Base-by-base conservation (phyloP, 2,113 vertebrate genomes). In the Neomonachus schauinslandi region DNA sequence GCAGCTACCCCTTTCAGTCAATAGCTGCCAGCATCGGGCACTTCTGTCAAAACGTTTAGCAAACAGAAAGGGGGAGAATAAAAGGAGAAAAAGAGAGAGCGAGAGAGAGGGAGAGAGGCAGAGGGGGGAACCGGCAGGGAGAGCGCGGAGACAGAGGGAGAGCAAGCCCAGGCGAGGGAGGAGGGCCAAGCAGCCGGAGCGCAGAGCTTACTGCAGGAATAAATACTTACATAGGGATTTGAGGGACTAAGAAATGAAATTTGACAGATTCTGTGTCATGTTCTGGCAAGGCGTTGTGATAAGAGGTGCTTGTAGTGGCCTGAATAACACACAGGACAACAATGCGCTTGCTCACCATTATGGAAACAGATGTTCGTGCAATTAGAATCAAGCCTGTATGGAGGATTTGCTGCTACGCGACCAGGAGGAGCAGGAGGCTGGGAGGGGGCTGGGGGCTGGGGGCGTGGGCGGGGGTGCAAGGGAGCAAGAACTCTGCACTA, bases 11-110 rank as follows among this genome's bases (percentile, higher is more conserved):
- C 99, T 99, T 99, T 99, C 99, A 99, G 99, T 99, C 99, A 99
- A 99, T 99, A 99, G 99, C 99, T 99, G 99, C 99, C 99, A 99
- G 99, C 99, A 99, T 99, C 99, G 99, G 99, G 99, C 99, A 99
- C 99, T 99, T 99, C 99, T 99, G 99, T 99, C 99, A 99, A 99
- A 99, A 99, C 99, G 99, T 99, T 99, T 99, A 99, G 99, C 99
- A 99, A 99, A 99, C 99, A 99, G 98, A 99, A 99, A 99, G 98
- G 98, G 99, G 98, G 98, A 99, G 99, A 99, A 99, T 99, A 99
- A 99, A 99, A 99, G 99, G 98, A 99, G 98, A 98, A 98, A 98
- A 97, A 98, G 98, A 98, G 98, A 98, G 98, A 98, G 98, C 95
- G 96, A 97, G 97, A 92, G 94, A 77, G 94, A 80, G 96, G 59